Percentiles rank a stretch among this genome's conserved stretches.
phyloP scores from a whole-genome alignment of 2,888 invertebrate species.

The Cheiracanthium punctorium region DNA sequence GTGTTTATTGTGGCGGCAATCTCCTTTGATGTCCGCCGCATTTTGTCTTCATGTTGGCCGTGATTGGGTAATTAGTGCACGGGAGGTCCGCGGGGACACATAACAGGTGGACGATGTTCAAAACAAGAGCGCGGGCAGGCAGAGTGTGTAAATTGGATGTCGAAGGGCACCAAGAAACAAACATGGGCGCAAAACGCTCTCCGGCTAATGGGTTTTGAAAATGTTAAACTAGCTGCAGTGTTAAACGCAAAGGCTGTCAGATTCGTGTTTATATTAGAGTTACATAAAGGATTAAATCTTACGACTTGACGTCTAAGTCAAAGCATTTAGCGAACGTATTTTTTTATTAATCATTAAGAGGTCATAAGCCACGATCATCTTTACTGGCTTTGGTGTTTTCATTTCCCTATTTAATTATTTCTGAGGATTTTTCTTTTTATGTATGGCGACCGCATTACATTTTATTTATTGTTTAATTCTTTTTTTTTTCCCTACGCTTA shows the following conservation, averaged over 20 bases:
- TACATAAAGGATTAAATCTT: too few relatives aligned
- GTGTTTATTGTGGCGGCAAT: conserved; percentile 15
- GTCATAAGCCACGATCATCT: too few relatives aligned
- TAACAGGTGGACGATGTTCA: conserved; percentile 8
- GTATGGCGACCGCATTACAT: too few relatives aligned
- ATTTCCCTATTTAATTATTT: too few relatives aligned
- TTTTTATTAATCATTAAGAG: too few relatives aligned
- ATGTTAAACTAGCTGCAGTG: background rate
- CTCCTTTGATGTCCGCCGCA: background rate
- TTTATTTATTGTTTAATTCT: too few relatives aligned
- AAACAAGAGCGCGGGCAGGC: background rate
- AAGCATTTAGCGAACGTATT: background rate
- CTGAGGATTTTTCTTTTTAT: too few relatives aligned
- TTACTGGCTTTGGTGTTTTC: too few relatives aligned
- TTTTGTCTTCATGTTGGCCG: background rate
- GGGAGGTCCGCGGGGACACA: background rate
- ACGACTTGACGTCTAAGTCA: background rate
- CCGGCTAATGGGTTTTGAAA: background rate
- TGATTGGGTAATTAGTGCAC: conserved; percentile 1
- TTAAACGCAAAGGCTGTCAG: background rate
- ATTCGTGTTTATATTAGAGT: background rate
- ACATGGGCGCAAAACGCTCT: background rate
- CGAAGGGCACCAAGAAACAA: background rate
- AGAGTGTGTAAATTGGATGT: background rate
- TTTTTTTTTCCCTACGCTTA: too few relatives aligned